A percentile compares a stretch with the other conserved stretches of the same genome.
Evolutionary conservation across 2,797 vertebrate species (phyloP).

Genomic region (Chiroxiphia lanceolata): DNA sequence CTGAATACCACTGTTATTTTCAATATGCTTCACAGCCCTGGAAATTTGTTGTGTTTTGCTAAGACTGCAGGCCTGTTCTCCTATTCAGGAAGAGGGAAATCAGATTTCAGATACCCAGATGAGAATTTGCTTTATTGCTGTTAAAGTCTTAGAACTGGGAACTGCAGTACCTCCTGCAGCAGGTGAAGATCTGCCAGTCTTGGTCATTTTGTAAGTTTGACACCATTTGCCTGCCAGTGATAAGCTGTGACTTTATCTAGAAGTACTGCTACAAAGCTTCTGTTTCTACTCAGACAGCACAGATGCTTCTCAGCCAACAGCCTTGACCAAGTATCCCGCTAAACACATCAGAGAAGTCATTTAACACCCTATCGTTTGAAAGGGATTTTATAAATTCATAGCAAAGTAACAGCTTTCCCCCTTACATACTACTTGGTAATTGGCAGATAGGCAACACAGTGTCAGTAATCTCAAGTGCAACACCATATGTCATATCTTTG

Average conservation of each 20-base stretch:
- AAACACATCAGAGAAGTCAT: not conserved
- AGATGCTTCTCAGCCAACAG: not conserved
- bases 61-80: not conserved
- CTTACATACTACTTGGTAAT: not conserved
- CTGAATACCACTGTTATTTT: not conserved
- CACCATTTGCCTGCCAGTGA: not conserved
- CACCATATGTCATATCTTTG: not conserved
- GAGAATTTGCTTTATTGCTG: not conserved
- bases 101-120: not conserved
- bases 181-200: not conserved
- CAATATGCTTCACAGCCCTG: not conserved
- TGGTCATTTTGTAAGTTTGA: not conserved
- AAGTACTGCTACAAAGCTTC: not conserved
- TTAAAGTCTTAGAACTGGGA: not conserved
- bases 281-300: not conserved
- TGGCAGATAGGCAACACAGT: not conserved
- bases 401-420: not conserved
- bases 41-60: not conserved
- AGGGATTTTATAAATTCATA: not conserved
- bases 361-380: not conserved
- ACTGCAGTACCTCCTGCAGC: not conserved
- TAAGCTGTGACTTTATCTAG: not conserved
- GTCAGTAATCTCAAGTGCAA: not conserved
- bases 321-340: not conserved
- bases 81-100: not conserved